phyloP scores from a whole-genome alignment of 2,888 invertebrate species.

The Diarsia dahlii region DNA sequence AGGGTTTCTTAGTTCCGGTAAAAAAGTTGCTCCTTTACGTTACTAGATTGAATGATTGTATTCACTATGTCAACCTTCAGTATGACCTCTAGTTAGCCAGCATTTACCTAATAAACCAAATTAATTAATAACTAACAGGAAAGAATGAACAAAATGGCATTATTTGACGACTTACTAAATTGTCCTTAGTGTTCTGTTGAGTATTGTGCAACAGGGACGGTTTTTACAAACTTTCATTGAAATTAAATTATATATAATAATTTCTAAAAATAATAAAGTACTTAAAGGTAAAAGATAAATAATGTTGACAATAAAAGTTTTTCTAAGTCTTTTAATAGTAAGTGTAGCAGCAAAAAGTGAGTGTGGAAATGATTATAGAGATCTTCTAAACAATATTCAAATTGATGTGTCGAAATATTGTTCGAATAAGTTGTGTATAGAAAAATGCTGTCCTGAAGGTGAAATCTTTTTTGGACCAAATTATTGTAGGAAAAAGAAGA shows the following conservation, averaged over 20 bases:
- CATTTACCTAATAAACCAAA: background rate
- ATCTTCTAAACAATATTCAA: background rate
- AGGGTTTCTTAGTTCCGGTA: too few species aligned
- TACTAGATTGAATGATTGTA: too few species aligned
- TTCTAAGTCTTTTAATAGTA: background rate
- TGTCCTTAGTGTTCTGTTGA: background rate
- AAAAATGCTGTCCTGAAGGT: constrained; percentile 14
- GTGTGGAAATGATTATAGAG: background rate
- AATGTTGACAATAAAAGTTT: background rate
- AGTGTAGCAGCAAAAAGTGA: constrained; percentile 14
- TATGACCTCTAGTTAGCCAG: background rate
- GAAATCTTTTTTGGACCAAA: background rate
- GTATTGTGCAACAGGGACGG: background rate
- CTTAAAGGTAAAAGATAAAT: background rate
- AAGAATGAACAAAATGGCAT: background rate
- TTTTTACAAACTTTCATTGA: background rate
- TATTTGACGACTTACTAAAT: background rate
- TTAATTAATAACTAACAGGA: background rate
- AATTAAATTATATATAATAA: background rate
- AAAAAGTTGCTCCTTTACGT: too few species aligned
- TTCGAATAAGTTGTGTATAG: constrained; percentile 6
- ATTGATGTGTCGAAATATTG: constrained; percentile 19
- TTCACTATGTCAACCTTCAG: background rate
- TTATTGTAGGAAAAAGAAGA: background rate
- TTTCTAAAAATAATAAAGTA: background rate